Conservation (phyloP, 2,888 invertebrate genomes). For the Zaprionus lineosus region DNA sequence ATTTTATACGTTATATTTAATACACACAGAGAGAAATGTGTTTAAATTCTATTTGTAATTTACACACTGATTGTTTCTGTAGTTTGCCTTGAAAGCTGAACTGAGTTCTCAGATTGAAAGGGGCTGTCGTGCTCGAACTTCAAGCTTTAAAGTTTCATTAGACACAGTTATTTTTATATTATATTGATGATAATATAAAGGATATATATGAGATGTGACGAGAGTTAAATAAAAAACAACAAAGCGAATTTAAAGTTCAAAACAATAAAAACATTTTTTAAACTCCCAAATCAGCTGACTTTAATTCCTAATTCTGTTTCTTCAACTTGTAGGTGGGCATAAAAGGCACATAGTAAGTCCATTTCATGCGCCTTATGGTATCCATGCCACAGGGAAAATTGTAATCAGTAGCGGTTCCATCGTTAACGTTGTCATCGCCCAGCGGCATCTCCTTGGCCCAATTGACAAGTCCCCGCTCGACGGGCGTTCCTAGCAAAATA, state of each 20-base stretch:
- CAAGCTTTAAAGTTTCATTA: no score
- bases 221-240: slow-evolving; percentile 37
- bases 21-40: slow-evolving; percentile 47
- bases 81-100: no score
- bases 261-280: slow-evolving; percentile 40
- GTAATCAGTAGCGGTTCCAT: slow-evolving; percentile 85
- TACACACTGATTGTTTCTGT: no score
- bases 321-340: slow-evolving; percentile 86
- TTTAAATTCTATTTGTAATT: slow-evolving; percentile 63
- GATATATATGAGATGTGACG: slow-evolving; percentile 41
- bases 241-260: slow-evolving; percentile 66
- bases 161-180: no score
- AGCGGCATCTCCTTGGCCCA: slow-evolving; percentile 89
- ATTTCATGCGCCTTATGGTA: slow-evolving; percentile 86
- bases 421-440: slow-evolving; percentile 82
- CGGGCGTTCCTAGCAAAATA: slow-evolving; percentile 85
- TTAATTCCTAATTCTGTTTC: slow-evolving; percentile 65
- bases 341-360: slow-evolving; percentile 88
- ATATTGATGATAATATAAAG: slow-evolving; percentile 77
- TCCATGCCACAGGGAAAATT: slow-evolving; percentile 89
- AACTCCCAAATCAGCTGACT: slow-evolving; percentile 27
- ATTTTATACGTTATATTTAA: slow-evolving; percentile 61
- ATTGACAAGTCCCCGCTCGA: slow-evolving; percentile 89
- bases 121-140: no score
- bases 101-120: no score